Conservation (phyloP, 2,113 vertebrate species). For the Pseudopodoces humilis region DNA sequence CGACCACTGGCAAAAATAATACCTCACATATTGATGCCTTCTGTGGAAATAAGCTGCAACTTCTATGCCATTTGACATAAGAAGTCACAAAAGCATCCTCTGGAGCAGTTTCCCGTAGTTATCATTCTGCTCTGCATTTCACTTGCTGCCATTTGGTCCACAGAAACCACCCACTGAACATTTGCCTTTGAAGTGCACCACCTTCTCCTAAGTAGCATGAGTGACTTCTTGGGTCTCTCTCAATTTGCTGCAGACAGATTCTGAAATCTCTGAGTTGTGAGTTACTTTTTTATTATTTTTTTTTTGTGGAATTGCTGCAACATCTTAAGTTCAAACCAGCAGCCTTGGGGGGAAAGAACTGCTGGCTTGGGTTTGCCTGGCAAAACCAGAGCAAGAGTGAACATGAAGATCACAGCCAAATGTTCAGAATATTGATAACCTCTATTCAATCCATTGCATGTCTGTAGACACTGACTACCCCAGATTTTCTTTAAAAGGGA, state of each 20-base stretch:
- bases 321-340: background rate
- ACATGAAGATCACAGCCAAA: rapidly evolving
- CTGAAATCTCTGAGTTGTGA: background rate
- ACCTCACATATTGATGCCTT: background rate
- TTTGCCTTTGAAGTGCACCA: conserved; percentile 8
- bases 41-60: background rate
- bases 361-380: background rate
- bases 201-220: background rate
- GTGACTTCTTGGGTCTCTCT: conserved; percentile 40
- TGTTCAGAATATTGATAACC: background rate
- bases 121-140: conserved; percentile 3
- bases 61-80: background rate
- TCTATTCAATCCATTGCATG: background rate
- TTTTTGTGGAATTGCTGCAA: background rate
- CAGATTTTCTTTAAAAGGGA: background rate
- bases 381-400: background rate
- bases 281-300: background rate
- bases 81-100: background rate
- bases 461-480: background rate
- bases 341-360: background rate
- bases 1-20: background rate
- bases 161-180: conserved; percentile 52
- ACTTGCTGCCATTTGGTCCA: conserved; percentile 1
- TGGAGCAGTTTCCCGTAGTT: background rate
- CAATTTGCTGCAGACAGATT: background rate